These are phyloP conservation scores for Zophobas atratus DNA, from an alignment of 1,140 invertebrate genomes.

Conservation along the genomic window DNA sequence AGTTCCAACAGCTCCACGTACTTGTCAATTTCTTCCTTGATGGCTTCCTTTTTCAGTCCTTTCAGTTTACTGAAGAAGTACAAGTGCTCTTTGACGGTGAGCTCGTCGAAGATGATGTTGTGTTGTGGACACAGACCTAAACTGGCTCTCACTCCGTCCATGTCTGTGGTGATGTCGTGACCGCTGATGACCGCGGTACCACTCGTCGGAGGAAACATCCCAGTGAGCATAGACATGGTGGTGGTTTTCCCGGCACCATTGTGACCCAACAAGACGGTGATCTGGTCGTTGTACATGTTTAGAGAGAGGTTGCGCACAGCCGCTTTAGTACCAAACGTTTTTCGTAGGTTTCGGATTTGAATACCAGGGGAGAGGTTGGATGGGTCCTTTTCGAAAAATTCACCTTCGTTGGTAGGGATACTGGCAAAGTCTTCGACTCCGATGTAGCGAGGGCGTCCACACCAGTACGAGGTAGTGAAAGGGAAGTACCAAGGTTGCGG, in stretches of 20 bases:
- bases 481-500: constrained; percentile 83
- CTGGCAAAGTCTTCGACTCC: constrained; percentile 48
- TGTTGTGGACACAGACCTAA: constrained; percentile 95
- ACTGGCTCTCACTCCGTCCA: constrained; percentile 75
- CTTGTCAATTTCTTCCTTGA: constrained; percentile 72
- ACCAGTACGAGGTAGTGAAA: constrained; percentile 70
- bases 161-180: constrained; percentile 76
- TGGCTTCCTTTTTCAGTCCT: constrained; percentile 76
- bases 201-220: constrained; percentile 75
- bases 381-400: constrained; percentile 59
- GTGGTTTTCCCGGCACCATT: constrained; percentile 83
- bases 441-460: constrained; percentile 42
- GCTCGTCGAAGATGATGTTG: constrained; percentile 92
- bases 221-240: constrained; percentile 87
- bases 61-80: constrained; percentile 87
- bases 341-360: constrained; percentile 75
- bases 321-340: constrained; percentile 72
- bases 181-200: constrained; percentile 81
- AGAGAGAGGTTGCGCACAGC: constrained; percentile 73
- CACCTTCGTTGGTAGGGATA: constrained; percentile 34
- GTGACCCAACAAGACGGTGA: constrained; percentile 84
- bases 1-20: constrained; percentile 80
- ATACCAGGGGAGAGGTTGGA: constrained; percentile 72
- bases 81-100: constrained; percentile 93
- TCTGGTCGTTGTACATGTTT: constrained; percentile 79